Base-by-base conservation (phyloP, 1,140 invertebrate species). In the Nilaparvata lugens region DNA sequence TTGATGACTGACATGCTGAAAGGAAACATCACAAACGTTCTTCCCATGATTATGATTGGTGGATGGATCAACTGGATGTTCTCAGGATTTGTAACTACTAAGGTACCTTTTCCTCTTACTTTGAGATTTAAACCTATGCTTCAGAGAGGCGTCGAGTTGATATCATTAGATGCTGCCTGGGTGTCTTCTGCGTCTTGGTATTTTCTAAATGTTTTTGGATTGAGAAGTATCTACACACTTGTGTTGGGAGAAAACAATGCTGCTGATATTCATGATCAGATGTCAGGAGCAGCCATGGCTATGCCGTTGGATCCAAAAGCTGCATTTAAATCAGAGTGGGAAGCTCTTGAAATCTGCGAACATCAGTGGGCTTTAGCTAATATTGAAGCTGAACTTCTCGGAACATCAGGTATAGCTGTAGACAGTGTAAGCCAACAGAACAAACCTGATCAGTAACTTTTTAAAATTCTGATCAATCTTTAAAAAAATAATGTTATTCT, bases 61-160 rank as follows among this genome's bases (percentile, higher is more conserved):
- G 96, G 90, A 14, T 99, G 97, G 97, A 99, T 99, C 66, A 99
- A 99, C 73, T 99, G 97, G 97, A 98, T 98, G 79, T 99, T 99
- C 75, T 98, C 95, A 61, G 97, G 97, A 53, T 99, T 99, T 76
- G 90, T 99, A 40, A 98, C 97, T 52, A 99, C 95, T 14, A 97
- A 97, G 80, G 96, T 99, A 14, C 97, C 97, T 61, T 99, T 99
- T 76, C 97, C 97, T 0, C 72, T 99, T 53, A 99, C 97, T 0
- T 77, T 98, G 25, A 83, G 96, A 25, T 99, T 99, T 72, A 99
- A 99, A 74, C 95, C 96, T 2, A 99, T 99, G 97, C 78, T 99
- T 58, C 97, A 99, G 80, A 79, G 97, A 71, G 97, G 97, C 40
- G 89, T 99, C 58, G 96, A 99, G 75, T 76, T 99, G 25, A 80